Percentiles rank a stretch among this genome's conserved stretches.
phyloP scores from a whole-genome alignment of 2,888 invertebrate genomes.

The Harpalus rubripes region DNA sequence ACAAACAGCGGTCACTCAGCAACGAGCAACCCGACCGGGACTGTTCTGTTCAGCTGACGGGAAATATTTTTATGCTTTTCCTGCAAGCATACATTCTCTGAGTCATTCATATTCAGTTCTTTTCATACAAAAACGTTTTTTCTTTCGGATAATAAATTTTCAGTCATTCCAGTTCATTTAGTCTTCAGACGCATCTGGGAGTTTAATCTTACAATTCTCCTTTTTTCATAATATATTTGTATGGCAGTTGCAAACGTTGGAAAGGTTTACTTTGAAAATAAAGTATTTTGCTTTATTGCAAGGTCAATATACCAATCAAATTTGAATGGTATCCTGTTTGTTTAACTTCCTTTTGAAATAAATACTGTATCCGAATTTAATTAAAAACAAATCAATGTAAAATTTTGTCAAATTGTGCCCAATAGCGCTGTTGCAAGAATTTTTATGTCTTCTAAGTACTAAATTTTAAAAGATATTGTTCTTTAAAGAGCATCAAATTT shows the following conservation, averaged over 20 bases:
- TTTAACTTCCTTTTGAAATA: background rate
- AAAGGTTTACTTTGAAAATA: background rate
- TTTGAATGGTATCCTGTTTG: background rate
- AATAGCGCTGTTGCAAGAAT: background rate
- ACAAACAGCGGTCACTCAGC: conserved; percentile 33
- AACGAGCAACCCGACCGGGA: background rate
- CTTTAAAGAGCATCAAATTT: too few relatives aligned
- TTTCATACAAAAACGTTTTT: conserved; percentile 24
- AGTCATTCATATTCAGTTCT: conserved; percentile 50
- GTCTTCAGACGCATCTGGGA: conserved; percentile 18
- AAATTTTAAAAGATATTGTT: too few relatives aligned
- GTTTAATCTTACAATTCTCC: conserved; percentile 23
- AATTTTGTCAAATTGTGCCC: background rate
- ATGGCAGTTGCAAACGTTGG: background rate
- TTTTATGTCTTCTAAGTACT: background rate
- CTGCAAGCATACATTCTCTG: conserved; percentile 33
- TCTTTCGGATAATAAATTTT: conserved; percentile 36
- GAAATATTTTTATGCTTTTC: conserved; percentile 20
- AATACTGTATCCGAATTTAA: background rate
- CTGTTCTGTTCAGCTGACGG: conserved; percentile 19
- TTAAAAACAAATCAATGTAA: background rate
- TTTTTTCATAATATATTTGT: conserved; percentile 3
- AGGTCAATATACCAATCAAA: background rate
- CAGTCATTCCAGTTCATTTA: conserved; percentile 45
- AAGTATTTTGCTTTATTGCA: background rate